Evolutionary conservation across 2,888 invertebrate species (phyloP), one percentile per base, ranked within the genome.

Genomic region (Baccha elongata): DNA sequence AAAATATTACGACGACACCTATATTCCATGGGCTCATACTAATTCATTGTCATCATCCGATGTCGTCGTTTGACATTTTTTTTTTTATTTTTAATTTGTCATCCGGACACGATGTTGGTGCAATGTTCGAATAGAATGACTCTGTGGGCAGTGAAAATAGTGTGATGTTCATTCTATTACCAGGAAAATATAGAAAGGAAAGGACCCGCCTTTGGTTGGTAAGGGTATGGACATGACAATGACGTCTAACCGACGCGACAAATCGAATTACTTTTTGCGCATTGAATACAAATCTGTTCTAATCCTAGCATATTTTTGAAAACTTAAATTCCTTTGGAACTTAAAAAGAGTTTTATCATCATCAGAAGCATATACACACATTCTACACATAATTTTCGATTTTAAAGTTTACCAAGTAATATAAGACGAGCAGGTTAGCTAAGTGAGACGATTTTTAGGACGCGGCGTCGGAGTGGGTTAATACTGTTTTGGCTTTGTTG

Each of bases 201-300:
- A 60, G 60, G 44, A 44, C 60, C 37, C 0, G 3, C 29, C 64
- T 44, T 42, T 62, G 46, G 17, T 17, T 55, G 40, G 58, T 26
- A 42, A 67, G 10, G 10, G 17, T n/a, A n/a, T 42, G 4, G 40
- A 13, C 13, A 44, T 44, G 44, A 26, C 58, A 21, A 64, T 26
- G 35, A 23, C 52, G 40, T 50, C 48, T 17, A 32, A 67, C 50
- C 52, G 52, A 52, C 44, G 60, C 64, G 67, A 53, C 60, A 60
- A 81, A 81, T 81, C 35, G 71, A 81, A 76, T 75, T 81, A 81
- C 60, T 62, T 75, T 76, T 62, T 72, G 65, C 60, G 42, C 32
- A 32, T 42, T 72, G 81, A 75, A 81, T 81, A 81, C 75, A 80
- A 80, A 80, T 73, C 40, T 50, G 52, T 55, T 46, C 37, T 50